Evolutionary conservation across 2,888 invertebrate genomes (phyloP), one percentile per base, ranked within the genome.

Genomic region (Megalurothrips usitatus): DNA sequence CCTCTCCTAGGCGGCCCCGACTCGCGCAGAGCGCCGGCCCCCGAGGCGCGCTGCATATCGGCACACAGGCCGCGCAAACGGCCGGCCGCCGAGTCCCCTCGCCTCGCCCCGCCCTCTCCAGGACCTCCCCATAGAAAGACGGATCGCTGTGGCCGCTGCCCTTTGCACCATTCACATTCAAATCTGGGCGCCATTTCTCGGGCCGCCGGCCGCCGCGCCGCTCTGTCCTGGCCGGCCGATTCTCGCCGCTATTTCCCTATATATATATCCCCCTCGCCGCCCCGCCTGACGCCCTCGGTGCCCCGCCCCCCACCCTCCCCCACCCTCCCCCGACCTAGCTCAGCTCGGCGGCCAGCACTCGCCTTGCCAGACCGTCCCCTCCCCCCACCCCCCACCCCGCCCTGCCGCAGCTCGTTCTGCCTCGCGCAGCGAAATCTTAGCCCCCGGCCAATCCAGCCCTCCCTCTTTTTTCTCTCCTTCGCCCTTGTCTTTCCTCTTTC

Each of bases 151-250:
- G 19, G 58, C 14, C 58, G 58, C 17, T 14, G 58, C 14, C 58
- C 58, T 58, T 14, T 58, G 58, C 58, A 19, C 58, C 58, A 58
- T 58, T 58, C 58, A 58, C 58, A 58, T 58, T 58, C 58, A 58
- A 58, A 58, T 58, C 58, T 19, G 17, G 58, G 14, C 58, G 34
- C 58, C 58, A 58, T 19, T 58, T 19, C 58, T 19, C n/a, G n/a
- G n/a, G n/a, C n/a, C n/a, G n/a, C n/a, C n/a, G 19, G 52, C 52
- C 52, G 34, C 19, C 52, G 52, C 52, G 10, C 49, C 49, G 52
- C 17, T 19, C 58, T 58, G 58, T 58, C 58, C 58, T 2, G 2
- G 3, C 34, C 34, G 34, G 3, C 34, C 34, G 2, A 43, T 43
- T 43, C 34, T 43, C 34, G 34, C 34, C 34, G 34, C 34, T 43